Conservation (phyloP, 2,797 vertebrate species). For the Lutra lutra region DNA sequence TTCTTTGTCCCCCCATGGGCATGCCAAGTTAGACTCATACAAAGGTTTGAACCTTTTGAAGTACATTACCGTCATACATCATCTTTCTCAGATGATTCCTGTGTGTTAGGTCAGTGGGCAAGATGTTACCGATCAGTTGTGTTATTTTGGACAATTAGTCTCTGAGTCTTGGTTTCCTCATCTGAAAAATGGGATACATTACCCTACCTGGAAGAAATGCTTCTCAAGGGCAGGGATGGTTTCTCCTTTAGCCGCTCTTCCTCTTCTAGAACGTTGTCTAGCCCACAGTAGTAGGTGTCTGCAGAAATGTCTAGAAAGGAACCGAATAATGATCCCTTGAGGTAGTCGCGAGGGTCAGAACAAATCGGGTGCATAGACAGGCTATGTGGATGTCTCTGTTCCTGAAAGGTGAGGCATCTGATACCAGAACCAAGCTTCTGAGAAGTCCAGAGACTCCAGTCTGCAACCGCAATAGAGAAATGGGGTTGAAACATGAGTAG, state of each 20-base stretch:
- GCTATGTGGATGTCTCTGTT: background rate
- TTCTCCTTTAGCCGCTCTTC: background rate
- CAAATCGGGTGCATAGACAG: background rate
- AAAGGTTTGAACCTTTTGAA: background rate
- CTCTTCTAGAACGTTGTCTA: background rate
- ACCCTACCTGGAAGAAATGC: background rate
- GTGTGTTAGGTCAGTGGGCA: background rate
- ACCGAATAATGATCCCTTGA: background rate
- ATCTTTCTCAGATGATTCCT: background rate
- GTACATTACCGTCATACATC: background rate
- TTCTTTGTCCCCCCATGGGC: background rate
- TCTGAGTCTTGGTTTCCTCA: constrained; percentile 6
- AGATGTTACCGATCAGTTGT: background rate
- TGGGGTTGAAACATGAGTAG: background rate
- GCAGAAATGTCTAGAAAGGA: background rate
- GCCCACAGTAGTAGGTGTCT: background rate
- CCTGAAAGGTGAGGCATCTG: background rate
- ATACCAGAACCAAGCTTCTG: background rate
- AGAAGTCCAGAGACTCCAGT: background rate
- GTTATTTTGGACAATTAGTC: background rate
- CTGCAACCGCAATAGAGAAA: background rate
- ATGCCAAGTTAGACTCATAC: background rate
- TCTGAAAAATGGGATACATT: background rate
- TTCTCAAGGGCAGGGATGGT: background rate
- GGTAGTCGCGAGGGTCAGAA: background rate